Conservation (phyloP, 2,113 vertebrate species). For the Pteropus alecto region DNA sequence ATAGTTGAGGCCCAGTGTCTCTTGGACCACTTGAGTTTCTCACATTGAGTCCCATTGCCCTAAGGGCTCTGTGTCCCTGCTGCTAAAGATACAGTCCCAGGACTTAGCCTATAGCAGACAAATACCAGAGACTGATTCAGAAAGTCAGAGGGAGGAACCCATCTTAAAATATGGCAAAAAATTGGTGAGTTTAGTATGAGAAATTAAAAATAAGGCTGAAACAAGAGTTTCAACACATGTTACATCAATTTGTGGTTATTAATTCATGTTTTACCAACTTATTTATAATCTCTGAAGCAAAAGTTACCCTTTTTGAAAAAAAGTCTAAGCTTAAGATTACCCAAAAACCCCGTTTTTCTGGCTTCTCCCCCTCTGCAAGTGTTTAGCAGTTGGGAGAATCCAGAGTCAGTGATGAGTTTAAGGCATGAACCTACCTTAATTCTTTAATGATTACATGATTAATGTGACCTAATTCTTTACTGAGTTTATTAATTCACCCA, state of each 20-base stretch:
- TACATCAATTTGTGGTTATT: neutral
- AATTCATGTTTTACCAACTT: neutral
- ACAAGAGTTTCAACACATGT: neutral
- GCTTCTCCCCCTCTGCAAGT: neutral
- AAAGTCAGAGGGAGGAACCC: neutral
- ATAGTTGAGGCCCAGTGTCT: neutral
- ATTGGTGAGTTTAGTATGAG: neutral
- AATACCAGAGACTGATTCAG: neutral
- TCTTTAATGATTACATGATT: neutral
- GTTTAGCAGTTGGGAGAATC: neutral
- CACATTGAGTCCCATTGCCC: neutral
- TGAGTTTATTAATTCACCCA: neutral
- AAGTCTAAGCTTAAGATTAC: neutral
- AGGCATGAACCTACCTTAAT: neutral
- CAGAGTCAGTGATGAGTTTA: neutral
- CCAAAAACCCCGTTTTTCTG: neutral
- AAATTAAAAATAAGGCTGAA: neutral
- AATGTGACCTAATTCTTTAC: neutral
- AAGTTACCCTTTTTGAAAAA: neutral
- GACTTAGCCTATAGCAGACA: neutral
- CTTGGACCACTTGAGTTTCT: neutral
- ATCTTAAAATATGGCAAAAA: neutral
- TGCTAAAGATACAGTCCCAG: neutral
- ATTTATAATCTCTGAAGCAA: neutral
- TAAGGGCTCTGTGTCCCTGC: neutral